These are phyloP conservation scores for Phycodurus eques DNA, from an alignment of 2,113 vertebrate species.

Conservation along the genomic window DNA sequence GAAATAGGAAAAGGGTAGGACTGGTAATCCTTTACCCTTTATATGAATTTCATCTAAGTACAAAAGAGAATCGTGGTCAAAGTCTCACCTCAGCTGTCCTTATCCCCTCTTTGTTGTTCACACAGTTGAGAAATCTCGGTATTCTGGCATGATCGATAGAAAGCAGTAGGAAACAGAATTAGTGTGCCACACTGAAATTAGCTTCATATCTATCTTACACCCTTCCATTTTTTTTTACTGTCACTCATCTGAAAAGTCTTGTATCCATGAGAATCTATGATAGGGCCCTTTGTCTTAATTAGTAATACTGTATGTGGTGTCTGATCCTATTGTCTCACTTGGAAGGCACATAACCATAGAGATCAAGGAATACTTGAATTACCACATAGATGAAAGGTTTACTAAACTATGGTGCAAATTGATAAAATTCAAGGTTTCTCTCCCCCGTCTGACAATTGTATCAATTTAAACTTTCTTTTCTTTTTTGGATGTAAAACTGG, in stretches of 20 bases:
- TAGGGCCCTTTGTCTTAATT: background rate
- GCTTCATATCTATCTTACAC: background rate
- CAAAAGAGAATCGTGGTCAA: background rate
- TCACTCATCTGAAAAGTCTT: background rate
- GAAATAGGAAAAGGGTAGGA: slow-evolving; percentile 9
- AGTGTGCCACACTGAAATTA: background rate
- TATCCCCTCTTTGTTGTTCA: background rate
- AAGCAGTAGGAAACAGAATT: background rate
- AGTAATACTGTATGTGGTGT: background rate
- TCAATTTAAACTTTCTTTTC: no score
- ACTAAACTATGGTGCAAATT: background rate
- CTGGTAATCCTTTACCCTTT: background rate
- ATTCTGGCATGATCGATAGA: background rate
- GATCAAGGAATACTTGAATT: background rate
- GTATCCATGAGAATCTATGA: background rate
- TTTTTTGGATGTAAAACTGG: no score
- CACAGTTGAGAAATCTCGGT: background rate
- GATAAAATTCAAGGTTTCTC: background rate
- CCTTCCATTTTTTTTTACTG: background rate
- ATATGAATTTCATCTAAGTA: background rate
- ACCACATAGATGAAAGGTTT: background rate
- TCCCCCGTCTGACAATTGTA: background rate
- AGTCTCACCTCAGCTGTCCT: background rate
- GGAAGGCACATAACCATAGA: background rate
- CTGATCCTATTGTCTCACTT: background rate